Percentiles rank a stretch among this genome's conserved stretches.
These are phyloP conservation scores for Cheirogaleus medius DNA, from an alignment of 2,113 vertebrate species.

Conservation along the genomic window DNA sequence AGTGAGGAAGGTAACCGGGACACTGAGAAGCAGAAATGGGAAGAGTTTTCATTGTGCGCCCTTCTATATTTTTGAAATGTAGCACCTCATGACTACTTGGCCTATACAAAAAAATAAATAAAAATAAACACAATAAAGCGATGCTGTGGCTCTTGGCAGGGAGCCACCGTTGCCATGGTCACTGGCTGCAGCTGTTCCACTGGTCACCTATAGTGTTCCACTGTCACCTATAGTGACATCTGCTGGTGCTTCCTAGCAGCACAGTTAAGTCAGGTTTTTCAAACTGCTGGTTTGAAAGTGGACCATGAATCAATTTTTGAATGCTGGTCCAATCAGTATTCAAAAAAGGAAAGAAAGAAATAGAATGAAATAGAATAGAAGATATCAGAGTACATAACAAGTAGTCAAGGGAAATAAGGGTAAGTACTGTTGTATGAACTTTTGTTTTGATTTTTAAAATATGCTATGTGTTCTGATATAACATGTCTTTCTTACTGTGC, in stretches of 20 bases:
- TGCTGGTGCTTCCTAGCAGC: neutral
- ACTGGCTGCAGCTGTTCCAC: neutral
- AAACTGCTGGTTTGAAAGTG: neutral
- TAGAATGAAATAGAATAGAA: neutral
- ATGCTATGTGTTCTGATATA: neutral
- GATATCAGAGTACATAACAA: neutral
- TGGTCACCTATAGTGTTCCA: too few relatives aligned
- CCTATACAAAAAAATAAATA: neutral
- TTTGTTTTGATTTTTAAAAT: neutral
- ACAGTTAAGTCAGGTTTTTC: neutral
- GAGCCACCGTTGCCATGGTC: neutral
- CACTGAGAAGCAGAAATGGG: neutral
- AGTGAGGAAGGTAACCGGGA: neutral
- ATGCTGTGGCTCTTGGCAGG: neutral
- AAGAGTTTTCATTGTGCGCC: neutral
- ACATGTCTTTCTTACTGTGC: neutral
- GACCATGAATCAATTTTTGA: neutral
- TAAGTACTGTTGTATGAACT: neutral
- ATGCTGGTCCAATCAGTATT: neutral
- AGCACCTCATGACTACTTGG: neutral
- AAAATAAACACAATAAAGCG: neutral
- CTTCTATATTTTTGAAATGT: neutral
- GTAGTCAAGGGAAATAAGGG: neutral
- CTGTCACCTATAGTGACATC: slow-evolving; percentile 40
- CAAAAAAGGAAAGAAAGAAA: neutral